Evolutionary conservation across 2,797 vertebrate species (phyloP).

Genomic region (Monodelphis domestica): DNA sequence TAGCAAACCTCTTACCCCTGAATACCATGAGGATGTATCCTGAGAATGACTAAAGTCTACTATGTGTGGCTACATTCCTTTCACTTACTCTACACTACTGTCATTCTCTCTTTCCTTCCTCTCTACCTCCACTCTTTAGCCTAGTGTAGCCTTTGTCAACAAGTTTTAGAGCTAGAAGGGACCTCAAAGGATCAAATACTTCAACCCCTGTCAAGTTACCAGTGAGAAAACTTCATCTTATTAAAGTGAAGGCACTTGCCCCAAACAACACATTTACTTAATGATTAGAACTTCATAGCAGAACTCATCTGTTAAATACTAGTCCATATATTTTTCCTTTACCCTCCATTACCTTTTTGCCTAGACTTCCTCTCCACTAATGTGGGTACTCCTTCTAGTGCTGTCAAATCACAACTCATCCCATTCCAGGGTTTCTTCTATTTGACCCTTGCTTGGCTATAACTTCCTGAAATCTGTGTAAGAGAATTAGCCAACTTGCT

Average conservation of each 20-base stretch:
- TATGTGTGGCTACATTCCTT: not conserved
- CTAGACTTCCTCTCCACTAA: not conserved
- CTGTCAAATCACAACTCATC: not conserved
- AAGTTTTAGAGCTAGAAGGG: not conserved
- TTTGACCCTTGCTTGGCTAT: not conserved
- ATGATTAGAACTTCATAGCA: not conserved
- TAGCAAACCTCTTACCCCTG: not conserved
- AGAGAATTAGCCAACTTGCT: not conserved
- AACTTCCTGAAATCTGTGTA: not conserved
- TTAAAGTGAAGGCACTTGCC: not conserved
- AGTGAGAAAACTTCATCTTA: not conserved
- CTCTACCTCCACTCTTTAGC: not conserved
- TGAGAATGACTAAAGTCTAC: not conserved
- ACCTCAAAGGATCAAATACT: not conserved
- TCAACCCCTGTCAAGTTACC: not conserved
- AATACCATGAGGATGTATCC: not conserved
- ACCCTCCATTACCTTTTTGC: not conserved
- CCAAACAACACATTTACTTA: not conserved
- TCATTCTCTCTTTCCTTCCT: constrained; percentile 2
- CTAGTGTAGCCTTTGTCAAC: not conserved
- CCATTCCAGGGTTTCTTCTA: not conserved
- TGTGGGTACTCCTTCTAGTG: not conserved
- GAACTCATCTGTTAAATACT: not conserved
- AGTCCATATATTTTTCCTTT: not conserved
- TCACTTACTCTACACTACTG: not conserved